Conservation (phyloP, 2,888 invertebrate genomes). For the Dysmachus trigonus region DNA sequence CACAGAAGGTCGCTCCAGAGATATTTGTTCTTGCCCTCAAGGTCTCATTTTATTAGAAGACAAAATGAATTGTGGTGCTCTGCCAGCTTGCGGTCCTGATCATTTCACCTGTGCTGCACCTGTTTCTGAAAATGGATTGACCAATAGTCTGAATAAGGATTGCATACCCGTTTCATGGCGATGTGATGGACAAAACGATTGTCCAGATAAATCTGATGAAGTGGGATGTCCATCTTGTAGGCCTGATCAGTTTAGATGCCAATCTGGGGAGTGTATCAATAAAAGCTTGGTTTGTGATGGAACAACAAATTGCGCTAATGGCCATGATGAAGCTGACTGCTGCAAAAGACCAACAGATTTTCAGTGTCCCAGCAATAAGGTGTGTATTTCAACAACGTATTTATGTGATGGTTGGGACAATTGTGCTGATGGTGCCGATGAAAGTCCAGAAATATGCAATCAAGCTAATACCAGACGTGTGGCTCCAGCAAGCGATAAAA, state of each 20-base stretch:
- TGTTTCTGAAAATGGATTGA: constrained; percentile 58
- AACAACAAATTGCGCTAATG: constrained; percentile 73
- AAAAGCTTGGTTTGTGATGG: constrained; percentile 71
- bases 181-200: constrained; percentile 81
- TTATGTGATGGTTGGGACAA: constrained; percentile 82
- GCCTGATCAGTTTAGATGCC: constrained; percentile 72
- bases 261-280: constrained; percentile 70
- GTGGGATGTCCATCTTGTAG: constrained; percentile 77
- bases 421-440: constrained; percentile 85
- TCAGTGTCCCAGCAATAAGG: constrained; percentile 76
- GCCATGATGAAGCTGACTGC: constrained; percentile 75
- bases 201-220: constrained; percentile 85
- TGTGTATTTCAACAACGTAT: constrained; percentile 74
- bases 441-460: constrained; percentile 72
- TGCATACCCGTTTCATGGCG: constrained; percentile 77
- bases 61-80: constrained; percentile 72
- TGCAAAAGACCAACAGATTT: constrained; percentile 72
- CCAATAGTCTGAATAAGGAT: constrained; percentile 67
- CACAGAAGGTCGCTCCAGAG: constrained; percentile 67
- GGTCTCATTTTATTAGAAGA: constrained; percentile 73
- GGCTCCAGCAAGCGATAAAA: constrained; percentile 65
- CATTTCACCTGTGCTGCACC: constrained; percentile 75
- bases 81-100: constrained; percentile 75
- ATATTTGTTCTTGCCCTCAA: constrained; percentile 81
- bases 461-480: constrained; percentile 64